These are phyloP conservation scores for Alcedo quadribrachys DNA, from an alignment of 2,797 vertebrate species.

Conservation along the genomic window DNA sequence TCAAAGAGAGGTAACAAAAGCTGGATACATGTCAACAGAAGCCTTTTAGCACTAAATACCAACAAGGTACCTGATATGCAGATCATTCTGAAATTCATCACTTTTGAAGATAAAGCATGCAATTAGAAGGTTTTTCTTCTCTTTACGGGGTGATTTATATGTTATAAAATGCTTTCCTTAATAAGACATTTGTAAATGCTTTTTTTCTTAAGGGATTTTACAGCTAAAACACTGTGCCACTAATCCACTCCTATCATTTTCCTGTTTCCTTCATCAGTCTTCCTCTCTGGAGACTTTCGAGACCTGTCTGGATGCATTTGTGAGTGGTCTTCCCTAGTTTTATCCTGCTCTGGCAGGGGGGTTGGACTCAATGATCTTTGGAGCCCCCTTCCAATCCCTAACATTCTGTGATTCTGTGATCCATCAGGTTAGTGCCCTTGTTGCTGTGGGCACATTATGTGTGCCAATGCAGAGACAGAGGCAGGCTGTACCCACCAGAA, in stretches of 20 bases:
- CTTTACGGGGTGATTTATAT: constrained; percentile 45
- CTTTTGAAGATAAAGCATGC: constrained; percentile 53
- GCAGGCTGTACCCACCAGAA: not conserved
- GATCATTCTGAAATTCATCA: constrained; percentile 35
- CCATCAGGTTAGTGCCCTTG: not conserved
- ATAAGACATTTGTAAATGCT: not conserved
- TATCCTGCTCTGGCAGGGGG: no score
- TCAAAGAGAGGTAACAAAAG: constrained; percentile 57
- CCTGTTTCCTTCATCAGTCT: not conserved
- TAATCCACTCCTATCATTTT: not conserved
- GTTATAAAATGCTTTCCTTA: not conserved
- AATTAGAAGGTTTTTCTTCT: constrained; percentile 54
- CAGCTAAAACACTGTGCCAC: not conserved
- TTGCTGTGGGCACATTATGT: not conserved
- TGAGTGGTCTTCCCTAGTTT: no score
- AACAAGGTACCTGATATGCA: constrained; percentile 38
- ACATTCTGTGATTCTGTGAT: no score
- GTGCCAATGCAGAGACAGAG: not conserved
- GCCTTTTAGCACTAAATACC: constrained; percentile 40
- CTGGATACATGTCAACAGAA: constrained; percentile 52
- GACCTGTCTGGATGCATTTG: no score
- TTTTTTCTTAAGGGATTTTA: not conserved
- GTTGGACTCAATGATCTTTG: no score
- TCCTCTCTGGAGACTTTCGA: no score
- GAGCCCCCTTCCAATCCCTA: no score